Evolutionary conservation across 2,888 invertebrate genomes (phyloP), one percentile per base, ranked within the genome.

Genomic region (Linnaemya tessellans): DNA sequence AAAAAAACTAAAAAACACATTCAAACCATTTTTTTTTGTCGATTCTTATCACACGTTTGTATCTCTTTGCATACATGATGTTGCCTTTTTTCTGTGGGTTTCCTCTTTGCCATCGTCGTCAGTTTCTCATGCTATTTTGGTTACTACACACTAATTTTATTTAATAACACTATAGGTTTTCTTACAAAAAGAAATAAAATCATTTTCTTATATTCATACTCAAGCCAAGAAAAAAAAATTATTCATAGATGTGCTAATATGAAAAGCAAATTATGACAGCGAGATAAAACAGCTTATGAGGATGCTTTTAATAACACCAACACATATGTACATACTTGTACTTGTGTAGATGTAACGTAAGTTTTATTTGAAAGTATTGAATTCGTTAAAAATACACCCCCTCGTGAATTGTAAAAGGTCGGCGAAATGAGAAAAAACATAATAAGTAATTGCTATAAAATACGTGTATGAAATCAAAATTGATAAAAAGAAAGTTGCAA

Each of bases 1-100:
- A n/a, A n/a, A n/a, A n/a, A n/a, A n/a, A n/a, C n/a, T n/a, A n/a
- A n/a, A n/a, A n/a, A 68, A 68, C 51, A 68, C 41, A 74, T 56
- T 62, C 68, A 60, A 81, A 54, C 20, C 64, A 60, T 56, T 62
- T 81, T 54, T 20, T 46, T 11, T 20, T 20, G 13, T 35, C 38
- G 46, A 25, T 62, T 78, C 60, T 67, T 84, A 85, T 82, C 85
- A 75, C 82, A 82, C 75, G 75, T 75, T 79, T 58, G 51, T 70
- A 82, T 79, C 82, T 82, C 11, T 30, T 54, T 80, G 64, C 58
- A 65, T 65, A 46, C 58, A 78, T 83, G 78, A 64, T 82, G 77
- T 83, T 65, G 77, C 56, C 22, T 41, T 71, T 78, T 79, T 54
- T 56, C 65, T 35, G 13, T 18, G 35, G 77, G 58, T 58, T 82